A percentile compares a stretch with the other conserved stretches of the same genome.
phyloP scores from a whole-genome alignment of 1,140 invertebrate species.

The Zelostemma sp. region DNA sequence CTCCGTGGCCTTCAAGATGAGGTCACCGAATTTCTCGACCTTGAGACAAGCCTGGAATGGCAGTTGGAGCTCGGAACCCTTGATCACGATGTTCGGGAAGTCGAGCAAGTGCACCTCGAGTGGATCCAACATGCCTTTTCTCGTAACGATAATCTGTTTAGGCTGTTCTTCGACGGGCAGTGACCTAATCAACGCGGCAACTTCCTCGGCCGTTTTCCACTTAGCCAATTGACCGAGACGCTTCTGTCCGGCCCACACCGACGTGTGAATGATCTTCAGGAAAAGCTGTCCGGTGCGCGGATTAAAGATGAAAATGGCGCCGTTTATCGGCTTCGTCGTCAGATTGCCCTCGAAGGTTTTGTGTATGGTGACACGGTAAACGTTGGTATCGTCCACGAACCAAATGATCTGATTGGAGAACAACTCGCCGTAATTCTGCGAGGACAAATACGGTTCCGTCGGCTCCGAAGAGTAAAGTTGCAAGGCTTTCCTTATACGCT shows the following conservation, averaged over 20 bases:
- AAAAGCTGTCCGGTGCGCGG: constrained; percentile 99
- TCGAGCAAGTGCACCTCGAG: constrained; percentile 98
- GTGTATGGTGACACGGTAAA: constrained; percentile 99
- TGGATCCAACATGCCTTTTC: constrained; percentile 99
- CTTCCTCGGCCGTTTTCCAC: constrained; percentile 99
- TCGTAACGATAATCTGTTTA: constrained; percentile 99
- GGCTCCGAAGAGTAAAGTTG: constrained; percentile 99
- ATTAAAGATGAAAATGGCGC: constrained; percentile 99
- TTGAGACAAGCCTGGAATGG: constrained; percentile 99
- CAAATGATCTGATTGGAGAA: constrained; percentile 99
- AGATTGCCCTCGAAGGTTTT: constrained; percentile 99
- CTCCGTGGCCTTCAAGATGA: constrained; percentile 99
- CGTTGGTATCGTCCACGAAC: constrained; percentile 99
- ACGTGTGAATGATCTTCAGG: constrained; percentile 99
- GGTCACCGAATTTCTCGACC: constrained; percentile 99
- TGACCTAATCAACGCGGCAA: constrained; percentile 98
- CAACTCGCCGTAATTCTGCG: constrained; percentile 99
- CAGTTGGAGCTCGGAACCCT: constrained; percentile 97
- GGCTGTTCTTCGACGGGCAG: constrained; percentile 99
- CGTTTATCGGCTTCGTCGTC: constrained; percentile 99
- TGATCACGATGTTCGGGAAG: constrained; percentile 99
- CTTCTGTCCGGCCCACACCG: constrained; percentile 98
- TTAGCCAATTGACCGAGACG: constrained; percentile 96
- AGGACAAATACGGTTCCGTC: constrained; percentile 98
- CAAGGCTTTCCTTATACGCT: constrained; percentile 97